A percentile compares a stretch with the other conserved stretches of the same genome.
These are phyloP conservation scores for Penaeus monodon DNA, from an alignment of 2,888 invertebrate genomes.

Conservation along the genomic window DNA sequence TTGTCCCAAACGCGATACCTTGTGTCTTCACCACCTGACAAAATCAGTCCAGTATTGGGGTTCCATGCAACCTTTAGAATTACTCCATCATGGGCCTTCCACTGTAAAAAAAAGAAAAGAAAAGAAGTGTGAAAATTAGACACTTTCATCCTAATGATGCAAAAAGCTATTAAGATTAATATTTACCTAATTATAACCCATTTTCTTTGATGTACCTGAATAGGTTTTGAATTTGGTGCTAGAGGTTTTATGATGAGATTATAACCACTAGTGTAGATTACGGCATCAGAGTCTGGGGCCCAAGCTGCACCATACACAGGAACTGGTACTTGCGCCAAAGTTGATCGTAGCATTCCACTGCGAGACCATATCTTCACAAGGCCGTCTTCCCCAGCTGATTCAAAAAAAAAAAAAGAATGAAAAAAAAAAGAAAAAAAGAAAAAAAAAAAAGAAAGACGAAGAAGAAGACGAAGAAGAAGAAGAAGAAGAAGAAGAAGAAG, in stretches of 20 bases:
- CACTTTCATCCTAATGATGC: neutral
- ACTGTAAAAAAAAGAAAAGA: constrained; percentile 55
- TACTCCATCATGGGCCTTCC: constrained; percentile 88
- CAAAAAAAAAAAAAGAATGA: constrained; percentile 7
- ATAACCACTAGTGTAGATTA: constrained; percentile 75
- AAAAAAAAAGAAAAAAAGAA: no score
- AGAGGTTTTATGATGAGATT: constrained; percentile 76
- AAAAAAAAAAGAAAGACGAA: no score
- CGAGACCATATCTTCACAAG: constrained; percentile 96
- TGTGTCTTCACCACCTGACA: constrained; percentile 82
- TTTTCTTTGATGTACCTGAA: constrained; percentile 68
- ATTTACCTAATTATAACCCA: no score
- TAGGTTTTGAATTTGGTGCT: constrained; percentile 73
- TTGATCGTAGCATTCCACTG: constrained; percentile 91
- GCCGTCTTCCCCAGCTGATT: constrained; percentile 93
- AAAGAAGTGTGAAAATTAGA: neutral
- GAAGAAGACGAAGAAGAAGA: no score
- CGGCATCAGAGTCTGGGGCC: constrained; percentile 74
- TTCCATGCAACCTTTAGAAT: constrained; percentile 80
- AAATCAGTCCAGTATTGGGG: constrained; percentile 73
- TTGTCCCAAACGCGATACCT: constrained; percentile 85
- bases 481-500: no score
- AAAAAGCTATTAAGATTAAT: neutral
- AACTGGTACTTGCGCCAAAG: constrained; percentile 84
- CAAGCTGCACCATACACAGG: constrained; percentile 89